Percentiles rank a stretch among this genome's conserved stretches.
Evolutionary conservation across 2,113 vertebrate species (phyloP).

Genomic region (Sakesphorus luctuosus): DNA sequence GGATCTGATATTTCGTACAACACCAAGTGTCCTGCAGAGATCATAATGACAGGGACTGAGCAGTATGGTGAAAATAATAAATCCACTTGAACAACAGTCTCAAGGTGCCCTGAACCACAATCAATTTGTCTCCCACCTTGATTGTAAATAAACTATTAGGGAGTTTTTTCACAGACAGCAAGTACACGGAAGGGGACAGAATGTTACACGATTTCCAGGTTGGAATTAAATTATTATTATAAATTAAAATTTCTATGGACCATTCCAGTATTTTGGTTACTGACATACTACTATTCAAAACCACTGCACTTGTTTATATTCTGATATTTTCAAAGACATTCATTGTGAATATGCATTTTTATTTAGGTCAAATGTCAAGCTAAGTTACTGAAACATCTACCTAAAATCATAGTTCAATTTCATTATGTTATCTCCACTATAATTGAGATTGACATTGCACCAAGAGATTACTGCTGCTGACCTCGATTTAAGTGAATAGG

Average conservation of each 20-base stretch:
- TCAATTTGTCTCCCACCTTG: neutral
- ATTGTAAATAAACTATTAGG: neutral
- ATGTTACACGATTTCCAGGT: neutral
- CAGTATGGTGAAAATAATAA: neutral
- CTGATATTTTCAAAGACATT: neutral
- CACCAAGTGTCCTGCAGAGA: neutral
- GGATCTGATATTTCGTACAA: neutral
- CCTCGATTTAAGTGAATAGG: neutral
- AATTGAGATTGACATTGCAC: neutral
- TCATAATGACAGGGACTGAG: neutral
- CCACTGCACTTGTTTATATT: neutral
- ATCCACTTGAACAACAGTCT: neutral
- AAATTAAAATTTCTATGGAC: neutral
- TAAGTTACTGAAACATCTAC: neutral
- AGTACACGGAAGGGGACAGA: neutral
- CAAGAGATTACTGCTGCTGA: neutral
- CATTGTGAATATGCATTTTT: neutral
- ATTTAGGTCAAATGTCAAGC: slow-evolving; percentile 5
- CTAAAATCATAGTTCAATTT: neutral
- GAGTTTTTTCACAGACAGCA: neutral
- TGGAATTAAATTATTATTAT: neutral
- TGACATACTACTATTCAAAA: neutral
- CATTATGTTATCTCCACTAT: neutral
- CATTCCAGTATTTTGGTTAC: neutral
- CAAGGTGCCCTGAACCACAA: neutral